These are phyloP conservation scores for Bugulina stolonifera DNA, from an alignment of 2,888 invertebrate species.

Conservation along the genomic window DNA sequence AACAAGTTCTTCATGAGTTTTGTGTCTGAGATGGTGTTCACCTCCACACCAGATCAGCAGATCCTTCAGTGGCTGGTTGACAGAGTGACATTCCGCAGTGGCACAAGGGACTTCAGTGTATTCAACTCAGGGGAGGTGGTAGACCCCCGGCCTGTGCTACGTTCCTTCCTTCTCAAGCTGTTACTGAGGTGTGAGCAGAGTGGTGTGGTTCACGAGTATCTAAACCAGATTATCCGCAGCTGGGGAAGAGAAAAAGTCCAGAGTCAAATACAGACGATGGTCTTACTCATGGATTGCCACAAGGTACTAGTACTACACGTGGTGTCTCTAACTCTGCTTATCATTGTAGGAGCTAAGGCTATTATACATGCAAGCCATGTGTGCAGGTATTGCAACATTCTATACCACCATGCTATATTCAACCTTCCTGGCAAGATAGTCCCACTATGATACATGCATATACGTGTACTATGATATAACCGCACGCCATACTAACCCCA, in stretches of 20 bases:
- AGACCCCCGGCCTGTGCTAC: conserved; percentile 42
- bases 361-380: no score
- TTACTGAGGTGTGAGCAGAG: conserved; percentile 33
- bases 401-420: no score
- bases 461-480: no score
- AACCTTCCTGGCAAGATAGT: no score
- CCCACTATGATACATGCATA: no score
- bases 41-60: conserved; percentile 29
- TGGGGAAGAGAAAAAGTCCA: background rate
- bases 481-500: no score
- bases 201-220: background rate
- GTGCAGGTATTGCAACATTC: no score
- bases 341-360: no score
- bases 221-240: background rate
- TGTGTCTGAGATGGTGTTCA: conserved; percentile 33
- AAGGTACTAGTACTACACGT: background rate
- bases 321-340: no score
- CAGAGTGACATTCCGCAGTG: conserved; percentile 30
- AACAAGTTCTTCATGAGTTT: conserved; percentile 34
- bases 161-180: conserved; percentile 41
- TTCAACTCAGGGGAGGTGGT: conserved; percentile 35
- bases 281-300: conserved; percentile 16
- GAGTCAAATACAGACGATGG: conserved; percentile 8
- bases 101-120: background rate
- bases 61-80: conserved; percentile 31